Percentiles rank a stretch among this genome's conserved stretches.
Conservation (phyloP, 2,797 vertebrate species). For the Pseudomugil tenellus region DNA sequence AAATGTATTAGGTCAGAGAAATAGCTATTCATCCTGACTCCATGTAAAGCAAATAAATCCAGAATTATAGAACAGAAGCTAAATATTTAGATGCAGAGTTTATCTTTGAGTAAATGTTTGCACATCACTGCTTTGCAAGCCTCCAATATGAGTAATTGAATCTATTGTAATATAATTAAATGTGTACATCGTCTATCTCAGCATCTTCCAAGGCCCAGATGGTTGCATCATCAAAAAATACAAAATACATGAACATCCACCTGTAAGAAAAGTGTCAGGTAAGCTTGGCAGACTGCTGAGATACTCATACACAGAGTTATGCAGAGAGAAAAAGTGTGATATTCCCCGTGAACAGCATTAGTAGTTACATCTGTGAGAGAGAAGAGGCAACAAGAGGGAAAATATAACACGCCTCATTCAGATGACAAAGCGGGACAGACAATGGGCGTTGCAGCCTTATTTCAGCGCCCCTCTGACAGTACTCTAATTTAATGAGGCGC, state of each 20-base stretch:
- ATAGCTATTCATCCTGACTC: conserved; percentile 14
- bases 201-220: conserved; percentile 33
- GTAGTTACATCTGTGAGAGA: conserved; percentile 55
- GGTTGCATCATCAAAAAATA: conserved; percentile 49
- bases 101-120: background rate
- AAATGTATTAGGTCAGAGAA: conserved; percentile 32
- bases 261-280: conserved; percentile 35
- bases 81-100: background rate
- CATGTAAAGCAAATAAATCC: background rate
- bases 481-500: conserved; percentile 75
- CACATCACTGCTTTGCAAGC: conserved; percentile 12
- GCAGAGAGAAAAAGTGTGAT: conserved; percentile 19
- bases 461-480: conserved; percentile 71
- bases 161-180: conserved; percentile 38
- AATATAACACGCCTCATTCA: conserved; percentile 55
- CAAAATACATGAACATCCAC: conserved; percentile 38
- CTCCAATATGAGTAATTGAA: conserved; percentile 25
- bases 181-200: conserved; percentile 29
- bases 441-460: conserved; percentile 62
- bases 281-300: conserved; percentile 37
- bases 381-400: conserved; percentile 32
- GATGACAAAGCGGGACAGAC: conserved; percentile 69
- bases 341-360: conserved; percentile 42
- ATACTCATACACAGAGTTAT: conserved; percentile 33
- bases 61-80: background rate